Conservation (phyloP, 2,113 vertebrate species). For the Paralichthys olivaceus region DNA sequence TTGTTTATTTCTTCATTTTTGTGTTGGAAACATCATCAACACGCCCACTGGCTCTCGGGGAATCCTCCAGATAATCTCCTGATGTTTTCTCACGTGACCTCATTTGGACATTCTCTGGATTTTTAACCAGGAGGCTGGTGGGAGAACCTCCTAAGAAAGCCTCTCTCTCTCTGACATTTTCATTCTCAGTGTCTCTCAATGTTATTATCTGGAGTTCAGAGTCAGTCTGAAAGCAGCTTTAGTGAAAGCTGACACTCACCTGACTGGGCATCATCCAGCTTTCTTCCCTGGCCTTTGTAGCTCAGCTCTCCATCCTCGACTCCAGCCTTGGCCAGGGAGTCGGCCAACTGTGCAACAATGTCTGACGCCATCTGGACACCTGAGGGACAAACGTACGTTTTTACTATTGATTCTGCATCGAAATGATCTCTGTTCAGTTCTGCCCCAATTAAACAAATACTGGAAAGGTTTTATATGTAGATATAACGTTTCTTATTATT, state of each 20-base stretch:
- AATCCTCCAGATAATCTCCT: too few species aligned
- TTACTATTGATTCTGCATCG: background rate
- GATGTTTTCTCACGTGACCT: too few species aligned
- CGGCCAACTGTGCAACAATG: constrained; percentile 88
- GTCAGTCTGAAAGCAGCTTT: background rate
- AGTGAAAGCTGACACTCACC: constrained; percentile 81
- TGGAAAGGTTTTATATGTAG: background rate
- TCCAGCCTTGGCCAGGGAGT: constrained; percentile 92
- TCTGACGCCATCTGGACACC: constrained; percentile 91
- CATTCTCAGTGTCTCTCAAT: too few species aligned
- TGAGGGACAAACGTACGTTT: constrained; percentile 30
- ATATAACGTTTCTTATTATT: too few species aligned
- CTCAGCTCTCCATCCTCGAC: constrained; percentile 92
- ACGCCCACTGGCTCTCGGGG: too few species aligned
- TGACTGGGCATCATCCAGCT: constrained; percentile 92
- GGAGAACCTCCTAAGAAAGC: too few species aligned
- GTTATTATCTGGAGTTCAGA: background rate
- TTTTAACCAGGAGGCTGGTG: too few species aligned
- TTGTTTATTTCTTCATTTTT: too few species aligned
- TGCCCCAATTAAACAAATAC: background rate
- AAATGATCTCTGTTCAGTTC: background rate
- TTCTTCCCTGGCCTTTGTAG: constrained; percentile 94
- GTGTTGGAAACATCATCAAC: too few species aligned
- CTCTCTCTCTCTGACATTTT: too few species aligned
- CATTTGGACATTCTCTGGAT: too few species aligned